phyloP scores from a whole-genome alignment of 2,888 invertebrate genomes.

The Rosalia funebris region DNA sequence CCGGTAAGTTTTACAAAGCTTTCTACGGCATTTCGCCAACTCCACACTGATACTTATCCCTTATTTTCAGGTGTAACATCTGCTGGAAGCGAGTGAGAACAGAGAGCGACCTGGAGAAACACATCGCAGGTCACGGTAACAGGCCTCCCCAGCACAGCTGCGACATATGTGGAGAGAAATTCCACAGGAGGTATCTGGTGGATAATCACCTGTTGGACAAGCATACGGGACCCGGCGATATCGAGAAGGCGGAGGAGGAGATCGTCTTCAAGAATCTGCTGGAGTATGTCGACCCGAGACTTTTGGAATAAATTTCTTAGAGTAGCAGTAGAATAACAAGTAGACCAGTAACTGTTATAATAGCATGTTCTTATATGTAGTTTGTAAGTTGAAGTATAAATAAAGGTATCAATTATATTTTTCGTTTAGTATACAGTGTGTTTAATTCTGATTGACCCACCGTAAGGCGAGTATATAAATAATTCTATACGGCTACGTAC shows the following conservation, averaged over 20 bases:
- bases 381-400: too few relatives aligned
- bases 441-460: too few relatives aligned
- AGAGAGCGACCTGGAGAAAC: not conserved
- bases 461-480: too few relatives aligned
- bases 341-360: too few relatives aligned
- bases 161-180: conserved; percentile 13
- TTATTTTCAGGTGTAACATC: conserved; percentile 14
- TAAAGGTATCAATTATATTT: too few relatives aligned
- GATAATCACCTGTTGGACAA: conserved; percentile 8
- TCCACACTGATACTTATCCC: not conserved
- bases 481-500: too few relatives aligned
- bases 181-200: conserved; percentile 16
- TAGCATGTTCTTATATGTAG: too few relatives aligned
- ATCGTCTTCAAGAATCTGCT: conserved; percentile 10
- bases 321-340: too few relatives aligned
- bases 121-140: conserved; percentile 3
- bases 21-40: not conserved
- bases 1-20: conserved; percentile 6
- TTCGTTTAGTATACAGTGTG: too few relatives aligned
- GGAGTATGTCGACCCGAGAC: not conserved
- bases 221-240: conserved; percentile 4
- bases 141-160: conserved; percentile 11
- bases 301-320: too few relatives aligned
- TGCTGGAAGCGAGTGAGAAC: conserved; percentile 17
- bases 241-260: conserved; percentile 13